A percentile compares a stretch with the other conserved stretches of the same genome.
These are phyloP conservation scores for Brachypteracias leptosomus DNA, from an alignment of 2,113 vertebrate species.

Conservation along the genomic window DNA sequence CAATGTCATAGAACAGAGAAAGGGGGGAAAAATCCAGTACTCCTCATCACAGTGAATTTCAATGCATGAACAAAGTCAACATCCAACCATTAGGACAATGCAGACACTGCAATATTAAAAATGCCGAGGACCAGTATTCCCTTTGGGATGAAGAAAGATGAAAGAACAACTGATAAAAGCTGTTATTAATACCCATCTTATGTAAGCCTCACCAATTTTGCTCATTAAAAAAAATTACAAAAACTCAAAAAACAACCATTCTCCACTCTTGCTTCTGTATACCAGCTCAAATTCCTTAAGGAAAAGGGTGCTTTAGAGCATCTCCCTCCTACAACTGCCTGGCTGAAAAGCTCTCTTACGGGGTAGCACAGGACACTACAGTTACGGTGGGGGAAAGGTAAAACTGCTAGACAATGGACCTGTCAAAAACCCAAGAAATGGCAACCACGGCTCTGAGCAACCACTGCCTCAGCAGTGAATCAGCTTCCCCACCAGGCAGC, in stretches of 20 bases:
- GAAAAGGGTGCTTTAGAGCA: background rate
- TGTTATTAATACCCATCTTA: background rate
- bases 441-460: background rate
- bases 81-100: background rate
- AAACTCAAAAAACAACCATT: background rate
- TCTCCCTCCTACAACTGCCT: background rate
- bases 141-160: background rate
- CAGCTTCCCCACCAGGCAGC: background rate
- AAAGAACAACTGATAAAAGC: background rate
- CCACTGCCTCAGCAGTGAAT: conserved; percentile 6
- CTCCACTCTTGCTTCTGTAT: background rate
- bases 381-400: background rate
- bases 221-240: background rate
- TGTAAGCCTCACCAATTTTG: background rate
- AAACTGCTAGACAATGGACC: background rate
- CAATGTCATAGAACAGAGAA: rapidly evolving
- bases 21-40: rapidly evolving
- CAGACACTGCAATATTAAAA: background rate
- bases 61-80: background rate
- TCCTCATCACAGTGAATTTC: background rate
- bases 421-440: background rate
- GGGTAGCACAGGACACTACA: background rate
- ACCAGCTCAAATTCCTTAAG: background rate
- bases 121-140: background rate
- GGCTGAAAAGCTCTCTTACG: background rate